phyloP scores from a whole-genome alignment of 30 jellyfish, hydroid and myxozoan species.

The Sanderia malayensis region DNA sequence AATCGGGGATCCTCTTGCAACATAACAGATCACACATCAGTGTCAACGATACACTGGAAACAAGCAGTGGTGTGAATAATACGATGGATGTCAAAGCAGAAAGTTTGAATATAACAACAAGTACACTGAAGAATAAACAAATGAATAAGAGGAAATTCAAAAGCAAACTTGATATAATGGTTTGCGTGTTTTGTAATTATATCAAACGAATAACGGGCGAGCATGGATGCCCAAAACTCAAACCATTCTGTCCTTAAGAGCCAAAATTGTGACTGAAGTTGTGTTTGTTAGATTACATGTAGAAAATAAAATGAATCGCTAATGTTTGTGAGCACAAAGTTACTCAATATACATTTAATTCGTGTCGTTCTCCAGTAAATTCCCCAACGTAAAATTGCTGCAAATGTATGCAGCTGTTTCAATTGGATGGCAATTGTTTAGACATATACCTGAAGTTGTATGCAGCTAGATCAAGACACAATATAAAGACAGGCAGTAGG shows the following conservation, averaged over 20 bases:
- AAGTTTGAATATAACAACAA: background rate
- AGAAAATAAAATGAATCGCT: no score
- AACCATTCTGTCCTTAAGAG: constrained; percentile 47
- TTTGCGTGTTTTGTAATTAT: constrained; percentile 73
- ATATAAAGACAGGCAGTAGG: background rate
- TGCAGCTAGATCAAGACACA: no score
- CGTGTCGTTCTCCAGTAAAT: no score
- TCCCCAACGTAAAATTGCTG: no score
- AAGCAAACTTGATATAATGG: constrained; percentile 62
- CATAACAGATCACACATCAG: background rate
- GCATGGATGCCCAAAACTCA: constrained; percentile 76
- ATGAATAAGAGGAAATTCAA: constrained; percentile 11
- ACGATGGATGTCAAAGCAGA: background rate
- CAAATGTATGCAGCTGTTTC: no score
- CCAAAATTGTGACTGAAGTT: no score
- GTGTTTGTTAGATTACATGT: no score
- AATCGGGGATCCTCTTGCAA: background rate
- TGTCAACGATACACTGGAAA: background rate
- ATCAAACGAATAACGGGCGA: constrained; percentile 68
- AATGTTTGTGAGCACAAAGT: no score
- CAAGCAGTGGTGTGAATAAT: background rate
- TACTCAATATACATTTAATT: no score
- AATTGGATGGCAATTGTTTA: no score
- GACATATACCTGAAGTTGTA: no score
- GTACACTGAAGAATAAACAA: background rate